A percentile compares a stretch with the other conserved stretches of the same genome.
phyloP scores from a whole-genome alignment of 2,113 vertebrate genomes.

The Patagioenas fasciata region DNA sequence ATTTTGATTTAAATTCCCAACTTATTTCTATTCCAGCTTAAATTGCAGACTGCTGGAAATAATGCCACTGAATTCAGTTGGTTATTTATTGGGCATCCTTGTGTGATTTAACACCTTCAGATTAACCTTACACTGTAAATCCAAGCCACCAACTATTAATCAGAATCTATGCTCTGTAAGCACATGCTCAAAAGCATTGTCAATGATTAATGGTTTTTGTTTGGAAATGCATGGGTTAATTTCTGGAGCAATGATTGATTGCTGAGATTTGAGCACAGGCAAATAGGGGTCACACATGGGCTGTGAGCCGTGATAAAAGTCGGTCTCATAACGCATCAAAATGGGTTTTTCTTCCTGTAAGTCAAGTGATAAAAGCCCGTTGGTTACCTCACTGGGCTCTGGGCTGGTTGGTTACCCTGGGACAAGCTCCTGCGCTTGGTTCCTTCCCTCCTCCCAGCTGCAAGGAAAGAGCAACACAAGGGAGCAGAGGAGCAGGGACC shows the following conservation, averaged over 20 bases:
- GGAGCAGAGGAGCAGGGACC: too few relatives aligned
- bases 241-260: background rate
- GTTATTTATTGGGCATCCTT: constrained; percentile 54
- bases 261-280: background rate
- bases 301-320: background rate
- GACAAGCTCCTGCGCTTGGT: too few relatives aligned
- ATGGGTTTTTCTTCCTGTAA: background rate
- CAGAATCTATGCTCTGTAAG: background rate
- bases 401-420: too few relatives aligned
- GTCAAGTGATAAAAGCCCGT: background rate
- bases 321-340: background rate
- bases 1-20: background rate
- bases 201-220: background rate
- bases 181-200: background rate
- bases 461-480: too few relatives aligned
- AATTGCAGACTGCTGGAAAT: background rate
- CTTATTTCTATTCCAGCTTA: background rate
- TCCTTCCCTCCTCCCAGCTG: too few relatives aligned
- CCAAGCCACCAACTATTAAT: background rate
- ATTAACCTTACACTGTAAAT: constrained; percentile 26
- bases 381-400: fast-evolving
- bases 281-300: background rate
- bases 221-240: background rate
- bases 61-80: constrained; percentile 38
- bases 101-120: constrained; percentile 30